Conservation (phyloP, 53 echinoderm and acorn worm species). For the Paracentrotus lividus region DNA sequence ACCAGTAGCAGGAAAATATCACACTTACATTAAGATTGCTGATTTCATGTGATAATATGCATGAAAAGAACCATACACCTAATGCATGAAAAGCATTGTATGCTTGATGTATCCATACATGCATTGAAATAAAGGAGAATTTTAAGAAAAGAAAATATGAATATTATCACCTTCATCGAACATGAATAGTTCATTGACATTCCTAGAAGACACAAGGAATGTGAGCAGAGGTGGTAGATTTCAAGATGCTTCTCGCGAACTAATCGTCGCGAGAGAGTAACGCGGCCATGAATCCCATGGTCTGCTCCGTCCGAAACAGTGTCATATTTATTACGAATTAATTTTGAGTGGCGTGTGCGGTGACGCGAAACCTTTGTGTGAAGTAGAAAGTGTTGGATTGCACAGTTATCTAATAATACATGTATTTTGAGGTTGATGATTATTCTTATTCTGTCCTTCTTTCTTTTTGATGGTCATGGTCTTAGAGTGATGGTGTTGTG, state of each 20-base stretch:
- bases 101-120: neutral
- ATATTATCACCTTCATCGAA: constrained; percentile 6
- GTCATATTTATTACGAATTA: constrained; percentile 72
- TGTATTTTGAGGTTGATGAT: constrained; percentile 4
- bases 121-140: neutral
- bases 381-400: constrained; percentile 33
- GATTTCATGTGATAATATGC: constrained; percentile 32
- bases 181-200: constrained; percentile 41
- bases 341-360: constrained; percentile 63
- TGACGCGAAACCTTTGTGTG: constrained; percentile 32
- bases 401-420: constrained; percentile 27
- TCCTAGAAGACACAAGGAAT: neutral
- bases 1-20: neutral
- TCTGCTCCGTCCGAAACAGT: neutral
- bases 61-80: neutral
- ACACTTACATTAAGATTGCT: neutral
- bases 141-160: constrained; percentile 22
- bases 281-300: constrained; percentile 13
- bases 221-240: neutral
- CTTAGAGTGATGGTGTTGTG: constrained; percentile 22
- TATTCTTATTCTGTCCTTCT: constrained; percentile 5
- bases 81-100: too few species aligned
- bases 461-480: neutral
- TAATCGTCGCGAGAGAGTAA: constrained; percentile 18
- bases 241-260: neutral